phyloP scores from a whole-genome alignment of 2,888 invertebrate species.

The Orthosia cruda region DNA sequence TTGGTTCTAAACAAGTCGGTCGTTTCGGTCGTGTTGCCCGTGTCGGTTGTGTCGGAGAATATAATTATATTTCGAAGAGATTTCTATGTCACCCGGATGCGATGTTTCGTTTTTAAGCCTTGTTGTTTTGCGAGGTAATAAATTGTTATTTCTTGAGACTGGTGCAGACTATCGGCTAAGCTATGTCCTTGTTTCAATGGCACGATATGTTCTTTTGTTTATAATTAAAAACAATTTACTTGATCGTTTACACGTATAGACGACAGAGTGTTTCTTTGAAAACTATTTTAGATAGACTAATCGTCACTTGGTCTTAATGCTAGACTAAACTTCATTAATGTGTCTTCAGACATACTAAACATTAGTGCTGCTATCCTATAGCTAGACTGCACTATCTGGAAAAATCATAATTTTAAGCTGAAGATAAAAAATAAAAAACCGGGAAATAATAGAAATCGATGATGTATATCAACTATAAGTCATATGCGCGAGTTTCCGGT shows the following conservation, averaged over 20 bases:
- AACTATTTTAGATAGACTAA: not conserved
- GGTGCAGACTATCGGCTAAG: not conserved
- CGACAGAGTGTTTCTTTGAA: too few relatives aligned
- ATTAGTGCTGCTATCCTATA: too few relatives aligned
- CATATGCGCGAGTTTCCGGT: too few relatives aligned
- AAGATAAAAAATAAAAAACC: too few relatives aligned
- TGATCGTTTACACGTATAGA: not conserved
- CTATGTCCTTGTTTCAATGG: constrained; percentile 7
- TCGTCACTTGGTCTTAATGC: not conserved
- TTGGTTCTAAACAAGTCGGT: constrained; percentile 79
- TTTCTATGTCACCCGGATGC: constrained; percentile 60
- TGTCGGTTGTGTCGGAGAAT: constrained; percentile 54
- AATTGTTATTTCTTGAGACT: constrained; percentile 53
- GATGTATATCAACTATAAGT: too few relatives aligned
- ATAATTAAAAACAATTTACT: not conserved
- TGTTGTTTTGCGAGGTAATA: constrained; percentile 43
- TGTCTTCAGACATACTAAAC: constrained; percentile 17
- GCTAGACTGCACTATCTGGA: too few relatives aligned
- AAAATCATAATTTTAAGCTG: too few relatives aligned
- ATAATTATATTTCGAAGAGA: constrained; percentile 74
- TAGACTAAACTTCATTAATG: constrained; percentile 10
- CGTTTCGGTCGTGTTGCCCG: constrained; percentile 45
- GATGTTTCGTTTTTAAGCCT: constrained; percentile 53
- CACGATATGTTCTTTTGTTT: constrained; percentile 3
- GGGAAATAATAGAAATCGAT: too few relatives aligned